Base-by-base conservation (phyloP, 2,797 vertebrate species). In the Phyllotis vaccarum region DNA sequence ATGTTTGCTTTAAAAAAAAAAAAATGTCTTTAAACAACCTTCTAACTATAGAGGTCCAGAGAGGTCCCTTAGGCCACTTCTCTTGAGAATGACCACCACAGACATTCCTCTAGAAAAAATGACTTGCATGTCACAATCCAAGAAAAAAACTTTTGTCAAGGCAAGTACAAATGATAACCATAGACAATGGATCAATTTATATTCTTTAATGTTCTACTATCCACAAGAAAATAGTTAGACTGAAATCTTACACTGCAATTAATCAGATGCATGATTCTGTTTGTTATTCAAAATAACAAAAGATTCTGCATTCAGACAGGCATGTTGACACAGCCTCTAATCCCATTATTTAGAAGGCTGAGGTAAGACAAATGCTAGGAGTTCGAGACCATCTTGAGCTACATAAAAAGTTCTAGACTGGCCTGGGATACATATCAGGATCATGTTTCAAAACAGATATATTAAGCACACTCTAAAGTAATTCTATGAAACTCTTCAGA, bases 1-100 rank as follows among this genome's bases (percentile, higher is more conserved):
- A 49, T 49, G 46, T 49, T 49, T 49, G 46, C 46, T 49, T 49
- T 49, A 49, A 49, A 49, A 49, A 49, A 49, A 49, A 49, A 49
- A n/a, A n/a, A n/a, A n/a, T 86, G 31, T 93, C 90, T 97, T 95
- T 95, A n/a, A 96, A 89, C 92, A 96, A 90, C 31, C 54, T 76
- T 93, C 62, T 92, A 93, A 95, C 93, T 91, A n/a, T 14, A 96
- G 74, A 95, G 27, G 58, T 70, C 62, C 58, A n/a, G 22, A 95
- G 74, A 95, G 31, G 60, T 66, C 64, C 58, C 86, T 95, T 64
- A 89, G 66, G 94, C 70, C 91, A 83, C 75, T 96, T 94, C 97
- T 95, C 90, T 90, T 92, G 82, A 62, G 75, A 92, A 92, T 72
- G 91, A 97, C 31, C 66, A 93, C 72, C 79, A 94, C 40, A 89